These are phyloP conservation scores for Gobio occitaniae DNA, from an alignment of 2,797 vertebrate species.

Conservation along the genomic window DNA sequence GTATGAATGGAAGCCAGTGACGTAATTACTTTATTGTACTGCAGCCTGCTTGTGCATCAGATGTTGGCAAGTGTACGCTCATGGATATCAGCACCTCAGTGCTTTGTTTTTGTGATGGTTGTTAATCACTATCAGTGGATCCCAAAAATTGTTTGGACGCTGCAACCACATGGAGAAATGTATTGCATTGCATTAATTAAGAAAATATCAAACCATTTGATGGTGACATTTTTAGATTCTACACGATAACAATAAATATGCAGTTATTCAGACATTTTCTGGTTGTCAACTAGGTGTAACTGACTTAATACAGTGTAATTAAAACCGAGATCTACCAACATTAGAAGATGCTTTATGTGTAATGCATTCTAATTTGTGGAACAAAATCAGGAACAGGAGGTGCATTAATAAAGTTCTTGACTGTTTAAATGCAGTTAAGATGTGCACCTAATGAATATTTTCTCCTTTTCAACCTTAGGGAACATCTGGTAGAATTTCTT, in stretches of 20 bases:
- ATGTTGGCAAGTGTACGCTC: background rate
- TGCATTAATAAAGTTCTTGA: background rate
- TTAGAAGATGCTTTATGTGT: background rate
- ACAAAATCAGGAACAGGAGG: background rate
- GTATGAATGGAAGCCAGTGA: constrained; percentile 29
- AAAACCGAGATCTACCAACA: background rate
- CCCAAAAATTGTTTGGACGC: background rate
- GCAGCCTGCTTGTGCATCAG: constrained; percentile 28
- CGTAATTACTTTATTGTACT: constrained; percentile 35
- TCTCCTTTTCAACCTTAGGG: background rate
- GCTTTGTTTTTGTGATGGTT: background rate
- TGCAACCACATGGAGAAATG: background rate
- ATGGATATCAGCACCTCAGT: background rate
- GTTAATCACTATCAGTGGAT: background rate
- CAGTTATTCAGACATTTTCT: background rate
- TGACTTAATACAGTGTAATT: background rate
- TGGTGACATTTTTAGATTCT: background rate
- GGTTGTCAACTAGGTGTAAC: background rate
- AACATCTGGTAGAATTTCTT: constrained; percentile 9
- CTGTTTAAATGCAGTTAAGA: background rate
- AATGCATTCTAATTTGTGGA: background rate
- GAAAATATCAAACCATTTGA: background rate
- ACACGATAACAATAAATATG: background rate
- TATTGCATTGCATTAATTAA: background rate
- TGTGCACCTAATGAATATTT: background rate